These are phyloP conservation scores for Sebastes goodei DNA, from an alignment of 2,797 vertebrate genomes.

Conservation along the genomic window DNA sequence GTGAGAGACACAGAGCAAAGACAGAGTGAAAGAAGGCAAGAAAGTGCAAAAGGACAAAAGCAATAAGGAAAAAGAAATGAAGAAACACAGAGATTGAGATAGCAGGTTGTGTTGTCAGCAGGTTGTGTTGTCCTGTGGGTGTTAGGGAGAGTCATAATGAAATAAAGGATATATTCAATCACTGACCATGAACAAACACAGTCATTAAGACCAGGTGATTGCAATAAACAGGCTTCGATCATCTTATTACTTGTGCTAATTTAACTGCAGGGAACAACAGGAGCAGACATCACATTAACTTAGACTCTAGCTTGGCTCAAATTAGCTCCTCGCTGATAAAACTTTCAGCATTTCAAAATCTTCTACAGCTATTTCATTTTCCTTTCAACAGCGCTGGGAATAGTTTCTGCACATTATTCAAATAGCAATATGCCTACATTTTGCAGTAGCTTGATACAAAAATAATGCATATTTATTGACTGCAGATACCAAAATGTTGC, in stretches of 20 bases:
- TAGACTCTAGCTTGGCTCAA: not conserved
- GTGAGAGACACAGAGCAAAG: constrained; percentile 2
- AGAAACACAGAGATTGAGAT: constrained; percentile 1
- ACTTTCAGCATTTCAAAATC: constrained; percentile 17
- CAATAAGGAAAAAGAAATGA: not conserved
- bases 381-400: not conserved
- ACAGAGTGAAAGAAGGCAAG: not conserved
- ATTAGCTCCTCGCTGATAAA: constrained; percentile 16
- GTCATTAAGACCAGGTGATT: constrained; percentile 65
- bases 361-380: not conserved
- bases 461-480: constrained; percentile 33
- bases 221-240: constrained; percentile 58
- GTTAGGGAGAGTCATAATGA: constrained; percentile 45
- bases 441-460: not conserved
- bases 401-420: not conserved
- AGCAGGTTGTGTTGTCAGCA: constrained; percentile 30
- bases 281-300: constrained; percentile 35
- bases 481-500: not conserved
- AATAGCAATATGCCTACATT: not conserved
- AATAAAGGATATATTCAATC: constrained; percentile 68
- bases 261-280: constrained; percentile 54
- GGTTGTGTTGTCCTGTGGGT: constrained; percentile 37
- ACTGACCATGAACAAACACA: constrained; percentile 64
- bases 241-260: constrained; percentile 57
- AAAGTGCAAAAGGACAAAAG: not conserved